A percentile compares a stretch with the other conserved stretches of the same genome.
Evolutionary conservation across 2,888 invertebrate genomes (phyloP).

Genomic region (Aleiodes alternator): DNA sequence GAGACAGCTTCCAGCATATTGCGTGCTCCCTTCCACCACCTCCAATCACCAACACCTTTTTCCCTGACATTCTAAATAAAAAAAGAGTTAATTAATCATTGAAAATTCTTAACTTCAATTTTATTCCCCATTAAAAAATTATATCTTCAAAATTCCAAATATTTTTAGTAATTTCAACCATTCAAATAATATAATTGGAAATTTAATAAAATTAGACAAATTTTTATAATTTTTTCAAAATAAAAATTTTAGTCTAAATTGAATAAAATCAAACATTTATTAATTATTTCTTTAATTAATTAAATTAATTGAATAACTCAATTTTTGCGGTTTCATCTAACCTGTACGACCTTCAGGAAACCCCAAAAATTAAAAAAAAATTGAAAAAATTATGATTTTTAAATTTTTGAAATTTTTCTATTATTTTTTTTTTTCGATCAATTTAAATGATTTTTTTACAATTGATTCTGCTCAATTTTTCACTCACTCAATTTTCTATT

Average conservation of each 20-base stretch:
- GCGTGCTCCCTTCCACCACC: conserved; percentile 97
- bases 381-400: no score
- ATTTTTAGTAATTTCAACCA: background rate
- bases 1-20: conserved; percentile 93
- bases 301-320: no score
- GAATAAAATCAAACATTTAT: no score
- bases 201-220: background rate
- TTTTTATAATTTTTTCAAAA: no score
- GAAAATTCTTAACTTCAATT: background rate
- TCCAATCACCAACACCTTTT: conserved; percentile 89
- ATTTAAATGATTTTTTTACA: no score
- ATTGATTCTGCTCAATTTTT: background rate
- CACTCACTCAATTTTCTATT: background rate
- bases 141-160: background rate
- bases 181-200: background rate
- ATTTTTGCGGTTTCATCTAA: no score
- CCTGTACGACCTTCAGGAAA: no score
- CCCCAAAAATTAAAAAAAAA: no score
- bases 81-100: background rate
- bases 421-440: no score
- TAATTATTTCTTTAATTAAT: no score
- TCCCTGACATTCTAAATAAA: conserved; percentile 54
- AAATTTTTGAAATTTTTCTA: no score
- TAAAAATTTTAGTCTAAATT: no score
- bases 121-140: background rate